Evolutionary conservation across 2,797 vertebrate species (phyloP), one percentile per base, ranked within the genome.

Genomic region (Ispidina picta): DNA sequence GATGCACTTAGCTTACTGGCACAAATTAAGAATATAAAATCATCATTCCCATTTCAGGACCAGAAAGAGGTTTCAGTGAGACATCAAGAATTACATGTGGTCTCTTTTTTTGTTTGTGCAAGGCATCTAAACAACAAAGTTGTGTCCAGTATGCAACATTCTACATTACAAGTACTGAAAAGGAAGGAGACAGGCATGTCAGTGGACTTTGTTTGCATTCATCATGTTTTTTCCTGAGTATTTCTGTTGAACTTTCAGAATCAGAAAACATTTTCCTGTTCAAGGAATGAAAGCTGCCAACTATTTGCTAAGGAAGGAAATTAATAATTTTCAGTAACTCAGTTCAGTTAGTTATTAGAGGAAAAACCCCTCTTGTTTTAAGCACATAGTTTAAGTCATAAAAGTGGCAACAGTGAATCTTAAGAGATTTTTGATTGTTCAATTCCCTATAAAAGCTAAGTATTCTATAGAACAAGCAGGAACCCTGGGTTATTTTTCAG

Each of bases 231-330:
- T 93, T 94, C 94, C 86, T 90, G 91, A 94, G 65, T 66, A 43
- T 76, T 81, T 66, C 39, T 94, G 59, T 94, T 90, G 85, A 71
- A 93, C 96, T 96, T 96, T 94, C 68, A 68, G 65, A 94, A 88
- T 58, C 65, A 52, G 78, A 93, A 92, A 95, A 88, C 58, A 75
- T 91, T 71, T 94, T 95, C 91, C 92, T 96, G 91, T 96, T 96
- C 88, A 93, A 86, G 59, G 96, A 95, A 80, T 56, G 76, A 95
- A 97, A 96, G 88, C 91, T 93, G 94, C 93, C 91, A 96, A 94
- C 63, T 83, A 91, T 88, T 94, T 94, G 76, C 44, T 92, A 72
- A 77, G 92, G 75, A 96, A 92, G 78, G 70, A 96, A 85, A 87
- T 93, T 58, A 55, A 91, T 88, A 88, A 93, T 83, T 90, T 86